Conservation (phyloP, 2,888 invertebrate species). For the Apamea anceps region DNA sequence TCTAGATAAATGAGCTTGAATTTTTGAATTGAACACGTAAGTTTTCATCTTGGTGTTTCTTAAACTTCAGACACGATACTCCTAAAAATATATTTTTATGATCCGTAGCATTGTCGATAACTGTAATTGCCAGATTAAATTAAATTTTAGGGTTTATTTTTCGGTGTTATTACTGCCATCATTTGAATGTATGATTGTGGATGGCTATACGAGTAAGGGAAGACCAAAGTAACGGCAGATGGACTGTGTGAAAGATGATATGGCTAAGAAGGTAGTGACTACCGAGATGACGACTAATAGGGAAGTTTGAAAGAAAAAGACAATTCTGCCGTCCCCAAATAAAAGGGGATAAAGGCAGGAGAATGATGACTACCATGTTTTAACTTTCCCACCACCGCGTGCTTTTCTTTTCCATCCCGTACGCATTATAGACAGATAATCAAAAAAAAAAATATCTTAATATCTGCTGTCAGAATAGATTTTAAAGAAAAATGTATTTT, state of each 20-base stretch:
- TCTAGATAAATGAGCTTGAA: background rate
- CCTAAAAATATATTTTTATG: background rate
- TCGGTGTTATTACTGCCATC: background rate
- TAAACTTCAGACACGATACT: background rate
- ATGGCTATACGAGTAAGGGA: background rate
- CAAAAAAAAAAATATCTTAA: background rate
- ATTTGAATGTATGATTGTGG: background rate
- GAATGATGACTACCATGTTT: background rate
- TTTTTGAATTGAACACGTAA: too few relatives aligned
- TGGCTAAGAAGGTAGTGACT: too few relatives aligned
- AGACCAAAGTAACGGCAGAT: too few relatives aligned
- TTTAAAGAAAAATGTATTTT: background rate
- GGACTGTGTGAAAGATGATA: too few relatives aligned
- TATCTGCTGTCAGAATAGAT: background rate
- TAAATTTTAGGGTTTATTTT: background rate
- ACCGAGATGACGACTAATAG: too few relatives aligned
- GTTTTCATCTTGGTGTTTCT: background rate
- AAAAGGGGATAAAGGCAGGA: too few relatives aligned
- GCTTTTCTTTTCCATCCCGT: background rate
- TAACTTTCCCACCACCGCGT: background rate
- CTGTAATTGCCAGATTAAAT: background rate
- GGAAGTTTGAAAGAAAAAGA: too few relatives aligned
- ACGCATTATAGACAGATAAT: background rate
- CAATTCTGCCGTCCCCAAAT: too few relatives aligned
- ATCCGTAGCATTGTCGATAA: background rate